Evolutionary conservation across 2,888 invertebrate genomes (phyloP).

Genomic region (Nemapogon koenigi): DNA sequence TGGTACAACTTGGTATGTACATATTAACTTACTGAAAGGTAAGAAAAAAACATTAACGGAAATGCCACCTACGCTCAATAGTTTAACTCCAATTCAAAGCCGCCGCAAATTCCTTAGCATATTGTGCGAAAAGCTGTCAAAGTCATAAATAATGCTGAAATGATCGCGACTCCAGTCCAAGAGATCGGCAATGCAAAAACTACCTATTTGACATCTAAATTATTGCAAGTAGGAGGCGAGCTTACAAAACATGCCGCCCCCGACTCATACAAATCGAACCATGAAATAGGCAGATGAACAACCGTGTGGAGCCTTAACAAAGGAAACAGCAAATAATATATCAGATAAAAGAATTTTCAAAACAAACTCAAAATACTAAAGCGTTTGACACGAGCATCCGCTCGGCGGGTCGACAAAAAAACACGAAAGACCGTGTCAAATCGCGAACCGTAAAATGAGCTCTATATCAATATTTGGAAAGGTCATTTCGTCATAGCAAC

Average conservation of each 20-base stretch:
- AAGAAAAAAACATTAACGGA: constrained; percentile 43
- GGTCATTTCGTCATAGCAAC: constrained; percentile 41
- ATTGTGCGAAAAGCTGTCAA: constrained; percentile 46
- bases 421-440: constrained; percentile 36
- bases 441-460: constrained; percentile 36
- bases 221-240: constrained; percentile 45
- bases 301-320: constrained; percentile 39
- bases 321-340: constrained; percentile 56
- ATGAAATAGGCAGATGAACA: constrained; percentile 45
- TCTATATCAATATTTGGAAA: constrained; percentile 47
- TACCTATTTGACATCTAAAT: constrained; percentile 63
- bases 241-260: constrained; percentile 42
- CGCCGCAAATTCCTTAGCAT: constrained; percentile 48
- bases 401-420: constrained; percentile 43
- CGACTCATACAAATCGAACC: constrained; percentile 41
- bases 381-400: constrained; percentile 67
- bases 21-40: too few relatives aligned
- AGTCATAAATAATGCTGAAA: constrained; percentile 60
- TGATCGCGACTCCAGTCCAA: constrained; percentile 38
- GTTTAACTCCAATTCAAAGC: constrained; percentile 37
- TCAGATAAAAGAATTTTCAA: constrained; percentile 66
- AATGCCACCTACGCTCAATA: constrained; percentile 52
- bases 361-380: constrained; percentile 66
- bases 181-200: constrained; percentile 34
- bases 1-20: too few relatives aligned